Conservation (phyloP, 2,113 vertebrate species). For the Manacus vitellinus region DNA sequence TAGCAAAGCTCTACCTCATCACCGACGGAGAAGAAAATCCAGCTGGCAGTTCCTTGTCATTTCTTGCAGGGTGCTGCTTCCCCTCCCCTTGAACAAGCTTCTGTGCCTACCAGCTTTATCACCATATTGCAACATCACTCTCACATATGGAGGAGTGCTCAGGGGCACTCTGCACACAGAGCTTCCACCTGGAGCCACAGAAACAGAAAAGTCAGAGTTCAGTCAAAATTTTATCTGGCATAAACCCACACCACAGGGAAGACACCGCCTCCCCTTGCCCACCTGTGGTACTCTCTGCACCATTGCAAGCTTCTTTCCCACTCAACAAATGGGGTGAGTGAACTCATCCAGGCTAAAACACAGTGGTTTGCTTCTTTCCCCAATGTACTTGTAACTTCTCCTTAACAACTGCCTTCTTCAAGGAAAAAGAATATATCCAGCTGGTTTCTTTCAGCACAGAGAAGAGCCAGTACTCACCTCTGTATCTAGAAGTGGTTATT, state of each 20-base stretch:
- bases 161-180: not conserved
- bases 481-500: not conserved
- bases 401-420: not conserved
- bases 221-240: not conserved
- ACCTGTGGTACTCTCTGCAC: fast-evolving
- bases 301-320: fast-evolving
- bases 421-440: not conserved
- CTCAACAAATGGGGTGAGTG: not conserved
- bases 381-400: not conserved
- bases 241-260: not conserved
- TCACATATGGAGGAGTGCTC: not conserved
- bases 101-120: not conserved
- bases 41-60: not conserved
- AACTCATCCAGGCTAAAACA: not conserved
- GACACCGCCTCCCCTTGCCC: not conserved
- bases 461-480: not conserved
- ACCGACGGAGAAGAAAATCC: not conserved
- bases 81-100: not conserved
- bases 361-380: not conserved
- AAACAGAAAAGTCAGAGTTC: not conserved
- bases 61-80: not conserved
- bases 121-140: not conserved
- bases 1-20: not conserved
- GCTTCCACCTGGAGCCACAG: not conserved
- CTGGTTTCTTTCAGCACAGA: not conserved